Conservation (phyloP, 2,888 invertebrate genomes). For the Autographa gamma region DNA sequence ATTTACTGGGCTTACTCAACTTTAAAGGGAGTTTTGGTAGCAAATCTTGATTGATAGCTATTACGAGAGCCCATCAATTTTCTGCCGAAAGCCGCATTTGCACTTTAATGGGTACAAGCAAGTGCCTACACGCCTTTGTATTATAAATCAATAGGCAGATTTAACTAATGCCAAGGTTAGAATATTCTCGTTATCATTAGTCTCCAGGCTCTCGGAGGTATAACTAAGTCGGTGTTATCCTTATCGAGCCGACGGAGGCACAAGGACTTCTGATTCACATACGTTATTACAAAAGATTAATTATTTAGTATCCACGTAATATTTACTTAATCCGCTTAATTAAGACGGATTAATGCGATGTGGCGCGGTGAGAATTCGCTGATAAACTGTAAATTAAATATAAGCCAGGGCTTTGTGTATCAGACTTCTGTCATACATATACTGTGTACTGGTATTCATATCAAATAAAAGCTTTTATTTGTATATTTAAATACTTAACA, state of each 20-base stretch:
- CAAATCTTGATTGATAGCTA: slow-evolving; percentile 85
- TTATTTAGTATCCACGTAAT: slow-evolving; percentile 52
- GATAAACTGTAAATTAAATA: slow-evolving; percentile 48
- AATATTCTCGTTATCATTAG: slow-evolving; percentile 48
- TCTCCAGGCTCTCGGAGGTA: slow-evolving; percentile 39
- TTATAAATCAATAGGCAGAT: slow-evolving; percentile 46
- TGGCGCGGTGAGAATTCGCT: slow-evolving; percentile 29
- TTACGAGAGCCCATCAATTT: slow-evolving; percentile 80
- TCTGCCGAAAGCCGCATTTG: slow-evolving; percentile 75
- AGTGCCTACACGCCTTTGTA: slow-evolving; percentile 48
- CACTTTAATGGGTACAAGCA: slow-evolving; percentile 72
- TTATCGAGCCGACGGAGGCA: slow-evolving; percentile 34
- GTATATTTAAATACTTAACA: neutral
- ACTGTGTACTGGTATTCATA: slow-evolving; percentile 8
- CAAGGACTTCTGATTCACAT: slow-evolving; percentile 39
- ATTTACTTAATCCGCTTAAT: slow-evolving; percentile 56
- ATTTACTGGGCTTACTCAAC: slow-evolving; percentile 76
- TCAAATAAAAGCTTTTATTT: neutral
- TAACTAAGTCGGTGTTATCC: slow-evolving; percentile 45
- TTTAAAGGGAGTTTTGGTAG: slow-evolving; percentile 73
- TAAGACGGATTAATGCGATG: slow-evolving; percentile 50
- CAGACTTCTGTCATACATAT: slow-evolving; percentile 30
- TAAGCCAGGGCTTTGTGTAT: slow-evolving; percentile 33
- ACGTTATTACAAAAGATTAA: slow-evolving; percentile 53
- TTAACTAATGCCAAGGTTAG: slow-evolving; percentile 33